A percentile compares a stretch with the other conserved stretches of the same genome.
These are phyloP conservation scores for Thamnaconus septentrionalis DNA, from an alignment of 2,113 vertebrate species.

Conservation along the genomic window DNA sequence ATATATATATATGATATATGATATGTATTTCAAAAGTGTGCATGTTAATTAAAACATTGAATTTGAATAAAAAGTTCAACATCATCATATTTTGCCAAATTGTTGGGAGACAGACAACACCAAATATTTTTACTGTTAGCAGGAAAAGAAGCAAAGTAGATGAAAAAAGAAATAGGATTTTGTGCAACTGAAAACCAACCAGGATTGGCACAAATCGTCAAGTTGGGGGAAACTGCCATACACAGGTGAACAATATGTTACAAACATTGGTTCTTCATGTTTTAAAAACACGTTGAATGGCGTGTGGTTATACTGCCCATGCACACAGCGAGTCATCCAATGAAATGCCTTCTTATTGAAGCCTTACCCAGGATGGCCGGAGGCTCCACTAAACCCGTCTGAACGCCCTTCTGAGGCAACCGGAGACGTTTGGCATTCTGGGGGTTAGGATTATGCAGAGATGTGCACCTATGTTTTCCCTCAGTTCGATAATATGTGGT, in stretches of 20 bases:
- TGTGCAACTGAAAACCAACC: no score
- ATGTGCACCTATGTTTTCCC: background rate
- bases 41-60: no score
- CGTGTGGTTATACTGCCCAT: constrained; percentile 76
- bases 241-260: constrained; percentile 14
- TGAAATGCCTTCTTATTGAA: constrained; percentile 82
- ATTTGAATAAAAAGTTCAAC: no score
- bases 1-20: no score
- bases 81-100: no score
- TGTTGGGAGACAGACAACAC: no score
- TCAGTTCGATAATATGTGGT: background rate
- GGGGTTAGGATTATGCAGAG: background rate
- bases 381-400: constrained; percentile 24
- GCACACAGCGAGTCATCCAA: constrained; percentile 69
- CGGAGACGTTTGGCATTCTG: constrained; percentile 2
- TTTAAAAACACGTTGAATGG: constrained; percentile 59
- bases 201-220: background rate
- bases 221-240: background rate
- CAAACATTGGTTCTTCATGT: constrained; percentile 37
- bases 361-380: constrained; percentile 65
- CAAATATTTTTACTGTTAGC: no score
- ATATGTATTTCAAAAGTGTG: no score
- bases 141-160: no score
- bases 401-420: constrained; percentile 16
- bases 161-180: no score